Conservation (phyloP, 2,113 vertebrate species). For the Vidua macroura region DNA sequence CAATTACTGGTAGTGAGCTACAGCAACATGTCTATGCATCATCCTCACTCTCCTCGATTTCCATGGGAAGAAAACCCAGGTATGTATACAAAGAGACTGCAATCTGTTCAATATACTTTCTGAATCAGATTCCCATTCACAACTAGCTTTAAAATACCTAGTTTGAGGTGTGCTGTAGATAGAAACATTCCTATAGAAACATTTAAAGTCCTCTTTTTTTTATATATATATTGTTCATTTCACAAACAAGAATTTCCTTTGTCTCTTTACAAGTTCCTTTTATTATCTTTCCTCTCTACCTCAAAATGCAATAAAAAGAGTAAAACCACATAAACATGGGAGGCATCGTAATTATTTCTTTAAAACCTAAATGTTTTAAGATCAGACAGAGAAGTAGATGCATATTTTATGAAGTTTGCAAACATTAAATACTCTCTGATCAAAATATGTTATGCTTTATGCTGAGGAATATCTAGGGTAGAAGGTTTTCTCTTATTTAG, state of each 20-base stretch:
- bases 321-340: neutral
- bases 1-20: neutral
- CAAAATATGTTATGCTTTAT: constrained; percentile 21
- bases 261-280: neutral
- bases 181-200: neutral
- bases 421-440: constrained; percentile 30
- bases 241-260: neutral
- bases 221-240: neutral
- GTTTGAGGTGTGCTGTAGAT: neutral
- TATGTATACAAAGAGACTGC: neutral
- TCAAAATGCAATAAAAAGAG: neutral
- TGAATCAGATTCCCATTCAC: neutral
- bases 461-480: neutral
- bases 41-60: rapidly evolving
- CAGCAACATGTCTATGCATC: neutral
- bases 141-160: neutral
- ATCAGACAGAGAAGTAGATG: neutral
- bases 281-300: neutral
- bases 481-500: neutral
- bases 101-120: neutral
- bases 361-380: constrained; percentile 9
- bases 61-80: neutral
- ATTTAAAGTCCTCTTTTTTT: neutral
- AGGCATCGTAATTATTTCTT: neutral
- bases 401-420: constrained; percentile 45